These are phyloP conservation scores for Diaperis boleti DNA, from an alignment of 2,888 invertebrate species.

Conservation along the genomic window DNA sequence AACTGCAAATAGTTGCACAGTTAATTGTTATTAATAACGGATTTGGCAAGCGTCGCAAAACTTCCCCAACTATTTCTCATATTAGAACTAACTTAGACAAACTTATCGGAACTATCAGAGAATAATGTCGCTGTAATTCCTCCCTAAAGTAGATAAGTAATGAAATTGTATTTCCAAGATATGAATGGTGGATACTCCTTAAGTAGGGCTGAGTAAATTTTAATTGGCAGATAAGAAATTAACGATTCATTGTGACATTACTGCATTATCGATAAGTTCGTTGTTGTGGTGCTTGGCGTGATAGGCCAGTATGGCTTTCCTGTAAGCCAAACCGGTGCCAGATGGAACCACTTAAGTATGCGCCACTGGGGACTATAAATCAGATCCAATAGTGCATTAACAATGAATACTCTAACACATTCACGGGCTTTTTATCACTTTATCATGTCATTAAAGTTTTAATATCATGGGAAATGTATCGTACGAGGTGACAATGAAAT, in stretches of 20 bases:
- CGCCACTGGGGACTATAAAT: constrained; percentile 50
- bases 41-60: constrained; percentile 15
- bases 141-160: constrained; percentile 19
- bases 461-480: constrained; percentile 40
- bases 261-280: constrained; percentile 15
- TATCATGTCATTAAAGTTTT: constrained; percentile 52
- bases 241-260: constrained; percentile 2
- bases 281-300: constrained; percentile 20
- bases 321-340: constrained; percentile 33
- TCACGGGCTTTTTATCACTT: constrained; percentile 50
- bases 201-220: not conserved
- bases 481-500: not conserved
- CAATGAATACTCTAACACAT: constrained; percentile 48
- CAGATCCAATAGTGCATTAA: constrained; percentile 53
- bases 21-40: constrained; percentile 35
- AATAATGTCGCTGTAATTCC: constrained; percentile 18
- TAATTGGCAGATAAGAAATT: not conserved
- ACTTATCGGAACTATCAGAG: constrained; percentile 27
- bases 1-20: constrained; percentile 13
- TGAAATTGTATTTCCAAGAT: constrained; percentile 12
- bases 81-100: constrained; percentile 26
- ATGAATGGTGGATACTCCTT: not conserved
- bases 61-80: constrained; percentile 32
- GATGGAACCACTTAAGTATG: constrained; percentile 47
- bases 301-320: constrained; percentile 25